Percentiles rank a stretch among this genome's conserved stretches.
Evolutionary conservation across 2,797 vertebrate species (phyloP).

Genomic region (Phoxinus dragarum): DNA sequence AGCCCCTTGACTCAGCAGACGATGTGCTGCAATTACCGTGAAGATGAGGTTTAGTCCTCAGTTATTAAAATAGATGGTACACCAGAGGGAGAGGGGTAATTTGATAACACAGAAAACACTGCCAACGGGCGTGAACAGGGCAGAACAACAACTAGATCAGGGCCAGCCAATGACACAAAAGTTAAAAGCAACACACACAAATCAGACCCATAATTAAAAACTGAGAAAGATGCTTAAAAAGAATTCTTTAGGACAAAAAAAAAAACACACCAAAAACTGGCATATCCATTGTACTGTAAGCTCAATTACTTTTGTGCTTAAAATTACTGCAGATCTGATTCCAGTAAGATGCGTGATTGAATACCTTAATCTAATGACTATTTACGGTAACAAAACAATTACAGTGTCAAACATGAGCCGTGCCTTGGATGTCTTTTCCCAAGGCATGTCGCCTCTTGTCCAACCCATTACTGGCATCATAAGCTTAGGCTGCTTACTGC

Average conservation of each 20-base stretch:
- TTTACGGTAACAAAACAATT: constrained; percentile 30
- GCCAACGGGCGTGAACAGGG: constrained; percentile 40
- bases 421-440: neutral
- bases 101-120: constrained; percentile 40
- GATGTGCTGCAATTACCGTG: constrained; percentile 51
- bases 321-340: neutral
- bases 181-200: constrained; percentile 25
- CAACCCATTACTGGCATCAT: neutral
- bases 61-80: constrained; percentile 59
- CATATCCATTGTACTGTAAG: neutral
- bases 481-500: neutral
- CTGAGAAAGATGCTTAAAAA: neutral
- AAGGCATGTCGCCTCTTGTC: neutral
- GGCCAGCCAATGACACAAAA: constrained; percentile 21
- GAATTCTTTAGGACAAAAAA: neutral
- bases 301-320: neutral
- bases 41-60: constrained; percentile 44
- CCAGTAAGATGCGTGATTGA: neutral
- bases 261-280: no score
- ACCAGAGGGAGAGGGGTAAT: constrained; percentile 52
- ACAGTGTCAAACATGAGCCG: neutral
- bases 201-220: neutral
- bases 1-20: constrained; percentile 61
- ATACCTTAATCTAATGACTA: neutral
- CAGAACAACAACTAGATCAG: constrained; percentile 48